Evolutionary conservation across 2,113 vertebrate genomes (phyloP), one percentile per base, ranked within the genome.

Genomic region (Nothocercus julius): DNA sequence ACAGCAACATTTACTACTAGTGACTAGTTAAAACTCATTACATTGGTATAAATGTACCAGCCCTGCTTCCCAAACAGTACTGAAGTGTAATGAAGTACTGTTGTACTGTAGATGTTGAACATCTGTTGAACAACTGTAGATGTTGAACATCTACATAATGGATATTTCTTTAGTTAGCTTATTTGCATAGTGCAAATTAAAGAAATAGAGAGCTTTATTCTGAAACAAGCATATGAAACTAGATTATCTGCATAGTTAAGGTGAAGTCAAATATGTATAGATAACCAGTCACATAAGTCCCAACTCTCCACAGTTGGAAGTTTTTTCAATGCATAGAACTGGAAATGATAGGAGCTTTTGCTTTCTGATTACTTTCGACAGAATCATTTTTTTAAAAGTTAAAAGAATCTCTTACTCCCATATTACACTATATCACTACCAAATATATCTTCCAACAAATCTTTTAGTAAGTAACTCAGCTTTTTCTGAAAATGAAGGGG

Each of bases 401-500:
- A 80, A 21, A 88, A 81, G 54, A 81, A 88, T 88, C 87, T 82
- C 34, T 94, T 72, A 45, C 15, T 94, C 77, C 89, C 81, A 20
- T 72, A 75, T 97, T 95, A 87, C 77, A 93, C 83, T 82, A 61
- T 64, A 93, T 88, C 45, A 74, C 45, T 81, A 89, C 56, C 34
- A 92, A n/a, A 3, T 28, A 72, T 14, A 42, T 61, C 36, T 86
- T 93, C 86, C 83, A 97, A 93, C 73, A 90, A 89, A 86, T 93
- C 44, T n/a, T 86, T 84, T 24, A 86, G 19, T 40, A 82, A 81
- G 68, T 54, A 91, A 74, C 40, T 88, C n/a, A 82, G 42, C 8
- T 6, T 86, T 51, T 82, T 67, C 69, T 82, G 53, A 83, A 88
- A 86, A 87, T 0, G 3, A 78, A 8, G 7, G 6, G 7, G 2